Base-by-base conservation (phyloP, 2,888 invertebrate genomes). In the Buathra laborator region DNA sequence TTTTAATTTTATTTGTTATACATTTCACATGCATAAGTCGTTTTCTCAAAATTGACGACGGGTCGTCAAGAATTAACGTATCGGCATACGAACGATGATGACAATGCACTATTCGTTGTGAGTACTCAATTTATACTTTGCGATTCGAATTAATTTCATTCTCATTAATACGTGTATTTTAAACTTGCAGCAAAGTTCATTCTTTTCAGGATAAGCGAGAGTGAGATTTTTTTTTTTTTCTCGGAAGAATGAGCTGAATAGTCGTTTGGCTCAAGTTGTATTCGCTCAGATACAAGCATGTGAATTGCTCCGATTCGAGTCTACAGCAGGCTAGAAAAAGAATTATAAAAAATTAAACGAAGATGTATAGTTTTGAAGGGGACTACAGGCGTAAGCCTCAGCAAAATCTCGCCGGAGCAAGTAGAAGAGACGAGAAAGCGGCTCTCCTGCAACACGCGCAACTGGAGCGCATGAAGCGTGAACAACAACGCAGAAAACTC, bases 321-420 rank as follows among this genome's bases (percentile, higher is more conserved):
- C 46, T 62, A 29, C 24, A 10, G 62, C 4, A 6, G 7, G 59
- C 14, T 5, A 1, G 24, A 74, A 7, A 19, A n/a, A 29, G 24
- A 12, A 76, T 53, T 53, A 53, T 10, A 9, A 59, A 44, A n/a
- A 10, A 29, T n/a, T 29, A 12, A 9, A 7, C 10, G 19, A 64
- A 64, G 62, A 95, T 95, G 94, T 96, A 95, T 90, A 95, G 97
- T 91, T 99, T 99, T 93, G 98, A 99, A 94, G 99, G 99, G 79
- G 97, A 98, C 93, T 98, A 97, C 93, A 96, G 97, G 91, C 95
- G 97, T 71, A 97, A 96, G 94, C 99, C 99, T 9, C 96, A 97
- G 91, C 99, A 99, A 94, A 98, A 97, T 94, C 95, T 99, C 88
- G 97, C 98, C 84, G 99, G 99, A 83, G 97, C 97, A n/a, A 97